These are phyloP conservation scores for Sarcophaga carnaria DNA, from an alignment of 2,888 invertebrate species.

Conservation along the genomic window DNA sequence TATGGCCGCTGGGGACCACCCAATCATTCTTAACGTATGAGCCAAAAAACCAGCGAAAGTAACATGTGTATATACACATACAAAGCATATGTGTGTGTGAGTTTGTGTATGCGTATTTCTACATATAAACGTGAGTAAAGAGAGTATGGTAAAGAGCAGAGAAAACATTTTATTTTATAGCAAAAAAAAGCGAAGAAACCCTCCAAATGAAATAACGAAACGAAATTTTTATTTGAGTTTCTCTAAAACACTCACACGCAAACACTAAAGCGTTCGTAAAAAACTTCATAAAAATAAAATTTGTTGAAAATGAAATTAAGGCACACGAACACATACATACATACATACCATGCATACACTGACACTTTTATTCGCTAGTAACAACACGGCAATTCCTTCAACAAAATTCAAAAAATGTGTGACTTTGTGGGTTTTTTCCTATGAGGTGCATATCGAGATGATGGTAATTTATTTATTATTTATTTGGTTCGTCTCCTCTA, in stretches of 20 bases:
- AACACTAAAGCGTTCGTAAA: conserved; percentile 32
- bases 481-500: too few relatives aligned
- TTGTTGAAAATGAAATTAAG: conserved; percentile 38
- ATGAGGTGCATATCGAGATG: background rate
- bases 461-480: conserved; percentile 16
- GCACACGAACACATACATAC: background rate
- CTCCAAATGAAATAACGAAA: conserved; percentile 34
- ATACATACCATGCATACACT: background rate
- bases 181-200: background rate
- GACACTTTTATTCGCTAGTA: background rate
- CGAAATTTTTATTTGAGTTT: conserved; percentile 39
- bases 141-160: conserved; percentile 18
- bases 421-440: background rate
- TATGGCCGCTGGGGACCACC: conserved; percentile 75
- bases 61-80: background rate
- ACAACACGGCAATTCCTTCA: background rate
- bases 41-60: conserved; percentile 22
- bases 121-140: background rate
- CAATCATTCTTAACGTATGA: conserved; percentile 64
- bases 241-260: background rate
- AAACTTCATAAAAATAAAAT: conserved; percentile 62
- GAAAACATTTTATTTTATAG: conserved; percentile 59
- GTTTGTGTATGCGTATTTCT: conserved; percentile 6
- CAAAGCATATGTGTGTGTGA: conserved; percentile 2
- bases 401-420: background rate